These are phyloP conservation scores for Diachrysia chrysitis DNA, from an alignment of 2,888 invertebrate species.

Conservation along the genomic window DNA sequence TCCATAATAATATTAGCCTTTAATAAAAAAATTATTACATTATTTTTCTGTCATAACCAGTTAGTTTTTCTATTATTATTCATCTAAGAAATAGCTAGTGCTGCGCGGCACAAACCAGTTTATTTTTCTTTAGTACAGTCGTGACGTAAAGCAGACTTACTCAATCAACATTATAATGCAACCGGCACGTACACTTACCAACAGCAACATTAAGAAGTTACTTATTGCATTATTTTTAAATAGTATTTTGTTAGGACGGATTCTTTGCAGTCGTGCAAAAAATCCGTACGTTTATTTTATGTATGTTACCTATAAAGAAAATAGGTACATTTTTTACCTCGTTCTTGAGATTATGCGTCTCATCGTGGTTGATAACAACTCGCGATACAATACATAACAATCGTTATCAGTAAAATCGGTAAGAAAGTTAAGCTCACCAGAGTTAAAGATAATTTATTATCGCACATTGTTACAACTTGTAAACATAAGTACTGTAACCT, in stretches of 20 bases:
- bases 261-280: no score
- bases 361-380: not conserved
- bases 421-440: not conserved
- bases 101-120: slow-evolving; percentile 24
- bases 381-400: not conserved
- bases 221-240: slow-evolving; percentile 14
- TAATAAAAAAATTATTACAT: not conserved
- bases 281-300: no score
- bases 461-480: not conserved
- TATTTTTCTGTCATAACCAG: slow-evolving; percentile 1
- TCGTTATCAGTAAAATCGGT: not conserved
- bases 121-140: slow-evolving; percentile 32
- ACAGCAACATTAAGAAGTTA: slow-evolving; percentile 24
- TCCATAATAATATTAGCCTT: not conserved
- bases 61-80: slow-evolving; percentile 40
- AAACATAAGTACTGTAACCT: no score
- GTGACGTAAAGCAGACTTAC: slow-evolving; percentile 43
- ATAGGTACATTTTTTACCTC: no score
- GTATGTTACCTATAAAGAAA: no score
- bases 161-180: slow-evolving; percentile 43
- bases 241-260: not conserved
- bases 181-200: slow-evolving; percentile 36
- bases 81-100: slow-evolving; percentile 21
- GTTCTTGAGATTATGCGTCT: no score
- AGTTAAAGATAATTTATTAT: not conserved